Conservation (phyloP, 2,888 invertebrate species). For the Tetanocera ferruginea region DNA sequence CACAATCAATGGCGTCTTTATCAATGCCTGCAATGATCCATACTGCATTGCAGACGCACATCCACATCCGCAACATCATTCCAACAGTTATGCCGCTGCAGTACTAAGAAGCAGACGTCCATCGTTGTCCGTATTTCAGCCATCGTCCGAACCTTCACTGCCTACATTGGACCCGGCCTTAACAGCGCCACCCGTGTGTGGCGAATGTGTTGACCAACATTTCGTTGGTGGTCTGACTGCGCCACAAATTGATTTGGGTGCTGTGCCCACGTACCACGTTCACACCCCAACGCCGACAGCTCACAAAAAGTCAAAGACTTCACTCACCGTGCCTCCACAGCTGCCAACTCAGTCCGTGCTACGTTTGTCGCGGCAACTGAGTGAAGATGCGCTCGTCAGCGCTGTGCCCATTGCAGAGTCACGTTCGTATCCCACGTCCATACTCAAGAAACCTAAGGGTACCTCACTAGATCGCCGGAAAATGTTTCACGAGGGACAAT, state of each 20-base stretch:
- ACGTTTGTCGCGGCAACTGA: slow-evolving; percentile 62
- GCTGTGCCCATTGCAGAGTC: slow-evolving; percentile 66
- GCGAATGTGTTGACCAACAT: slow-evolving; percentile 68
- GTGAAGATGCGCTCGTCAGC: slow-evolving; percentile 65
- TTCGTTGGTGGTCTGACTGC: slow-evolving; percentile 63
- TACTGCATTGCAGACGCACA: slow-evolving; percentile 64
- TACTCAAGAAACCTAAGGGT: slow-evolving; percentile 65
- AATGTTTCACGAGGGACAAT: slow-evolving; percentile 65
- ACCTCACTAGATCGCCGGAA: slow-evolving; percentile 61
- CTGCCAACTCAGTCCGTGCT: slow-evolving; percentile 63
- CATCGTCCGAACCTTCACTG: slow-evolving; percentile 66
- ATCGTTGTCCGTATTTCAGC: slow-evolving; percentile 65
- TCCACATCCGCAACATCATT: slow-evolving; percentile 66
- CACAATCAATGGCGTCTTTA: slow-evolving; percentile 58
- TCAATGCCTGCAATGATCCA: slow-evolving; percentile 61
- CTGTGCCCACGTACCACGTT: slow-evolving; percentile 66
- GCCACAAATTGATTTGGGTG: slow-evolving; percentile 61
- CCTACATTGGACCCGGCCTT: slow-evolving; percentile 66
- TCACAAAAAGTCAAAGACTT: slow-evolving; percentile 60
- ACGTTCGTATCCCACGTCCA: slow-evolving; percentile 61
- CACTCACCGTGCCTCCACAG: slow-evolving; percentile 58
- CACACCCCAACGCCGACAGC: slow-evolving; percentile 66
- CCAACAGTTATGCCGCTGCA: slow-evolving; percentile 60
- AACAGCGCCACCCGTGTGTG: slow-evolving; percentile 63
- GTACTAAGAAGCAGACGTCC: slow-evolving; percentile 51